These are phyloP conservation scores for Semnornis frantzii DNA, from an alignment of 2,113 vertebrate genomes.

Conservation along the genomic window DNA sequence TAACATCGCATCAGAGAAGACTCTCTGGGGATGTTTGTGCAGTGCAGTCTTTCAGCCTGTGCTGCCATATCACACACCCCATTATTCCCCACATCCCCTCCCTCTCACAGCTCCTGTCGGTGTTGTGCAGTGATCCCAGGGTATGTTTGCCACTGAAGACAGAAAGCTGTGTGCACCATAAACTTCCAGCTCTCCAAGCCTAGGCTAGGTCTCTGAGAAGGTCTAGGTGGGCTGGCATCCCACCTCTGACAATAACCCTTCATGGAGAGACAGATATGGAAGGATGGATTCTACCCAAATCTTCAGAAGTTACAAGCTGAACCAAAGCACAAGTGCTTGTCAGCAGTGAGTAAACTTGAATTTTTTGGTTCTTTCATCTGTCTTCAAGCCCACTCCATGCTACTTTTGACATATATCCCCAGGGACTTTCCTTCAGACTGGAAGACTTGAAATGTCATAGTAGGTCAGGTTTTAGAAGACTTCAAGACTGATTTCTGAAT, in stretches of 20 bases:
- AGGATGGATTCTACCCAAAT: background rate
- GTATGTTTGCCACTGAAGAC: background rate
- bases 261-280: background rate
- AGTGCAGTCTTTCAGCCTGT: background rate
- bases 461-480: background rate
- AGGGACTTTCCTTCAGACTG: background rate
- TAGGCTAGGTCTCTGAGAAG: background rate
- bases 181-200: background rate
- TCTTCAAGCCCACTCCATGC: background rate
- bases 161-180: fast-evolving
- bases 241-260: background rate
- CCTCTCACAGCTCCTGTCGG: background rate
- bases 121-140: background rate
- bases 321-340: background rate
- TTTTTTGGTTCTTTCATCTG: background rate
- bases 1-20: background rate
- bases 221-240: background rate
- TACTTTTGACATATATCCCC: background rate
- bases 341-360: background rate
- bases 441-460: background rate
- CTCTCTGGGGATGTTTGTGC: background rate
- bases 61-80: background rate
- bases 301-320: background rate
- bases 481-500: conserved; percentile 19
- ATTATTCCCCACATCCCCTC: background rate